Conservation (phyloP, 2,797 vertebrate species). For the Crocidura indochinensis region DNA sequence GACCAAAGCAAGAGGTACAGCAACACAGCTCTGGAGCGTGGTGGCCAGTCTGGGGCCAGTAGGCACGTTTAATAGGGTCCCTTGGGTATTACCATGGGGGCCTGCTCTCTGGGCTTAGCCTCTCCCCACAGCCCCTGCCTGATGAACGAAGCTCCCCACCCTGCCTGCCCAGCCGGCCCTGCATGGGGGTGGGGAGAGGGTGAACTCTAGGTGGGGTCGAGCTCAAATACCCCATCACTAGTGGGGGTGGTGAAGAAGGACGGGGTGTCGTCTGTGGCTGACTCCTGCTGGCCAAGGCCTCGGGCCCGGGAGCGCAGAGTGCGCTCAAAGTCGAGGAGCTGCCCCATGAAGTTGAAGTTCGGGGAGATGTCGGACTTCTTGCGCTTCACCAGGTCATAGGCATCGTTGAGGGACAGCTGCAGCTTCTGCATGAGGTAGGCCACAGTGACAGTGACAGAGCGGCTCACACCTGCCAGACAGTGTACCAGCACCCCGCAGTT, state of each 20-base stretch:
- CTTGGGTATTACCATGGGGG: slow-evolving; percentile 47
- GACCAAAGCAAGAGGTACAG: slow-evolving; percentile 75
- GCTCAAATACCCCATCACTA: slow-evolving; percentile 85
- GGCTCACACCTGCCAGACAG: slow-evolving; percentile 89
- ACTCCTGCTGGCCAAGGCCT: slow-evolving; percentile 56
- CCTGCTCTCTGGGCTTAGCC: neutral
- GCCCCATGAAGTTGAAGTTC: slow-evolving; percentile 89
- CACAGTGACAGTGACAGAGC: slow-evolving; percentile 89
- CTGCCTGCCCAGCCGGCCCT: neutral
- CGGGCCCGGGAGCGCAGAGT: slow-evolving; percentile 80
- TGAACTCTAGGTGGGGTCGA: slow-evolving; percentile 85
- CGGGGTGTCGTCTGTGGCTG: slow-evolving; percentile 65
- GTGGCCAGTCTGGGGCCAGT: slow-evolving; percentile 18
- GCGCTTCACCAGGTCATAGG: slow-evolving; percentile 87
- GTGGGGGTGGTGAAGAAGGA: slow-evolving; percentile 89
- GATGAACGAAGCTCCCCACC: slow-evolving; percentile 77
- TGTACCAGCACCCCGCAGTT: slow-evolving; percentile 89
- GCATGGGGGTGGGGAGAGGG: neutral
- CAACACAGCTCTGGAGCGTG: slow-evolving; percentile 65
- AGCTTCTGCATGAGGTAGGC: slow-evolving; percentile 91
- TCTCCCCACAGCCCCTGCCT: slow-evolving; percentile 29
- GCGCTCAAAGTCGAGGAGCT: slow-evolving; percentile 88
- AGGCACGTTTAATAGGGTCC: slow-evolving; percentile 80
- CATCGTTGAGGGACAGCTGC: slow-evolving; percentile 86
- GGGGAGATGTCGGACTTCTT: slow-evolving; percentile 88